Percentiles rank a stretch among this genome's conserved stretches.
phyloP scores from a whole-genome alignment of 1,140 invertebrate species.

The Aphis gossypii region DNA sequence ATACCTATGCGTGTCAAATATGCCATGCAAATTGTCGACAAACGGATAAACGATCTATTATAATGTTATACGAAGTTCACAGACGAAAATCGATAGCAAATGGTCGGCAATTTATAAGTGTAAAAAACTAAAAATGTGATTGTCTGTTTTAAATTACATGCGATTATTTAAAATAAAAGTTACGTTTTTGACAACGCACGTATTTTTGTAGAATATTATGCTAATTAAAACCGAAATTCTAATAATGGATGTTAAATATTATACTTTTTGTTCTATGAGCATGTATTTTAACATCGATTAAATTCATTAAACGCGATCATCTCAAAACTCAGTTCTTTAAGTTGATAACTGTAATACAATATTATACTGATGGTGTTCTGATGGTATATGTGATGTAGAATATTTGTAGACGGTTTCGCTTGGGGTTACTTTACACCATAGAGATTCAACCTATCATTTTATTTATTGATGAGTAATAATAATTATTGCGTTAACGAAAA shows the following conservation, averaged over 20 bases:
- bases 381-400: not conserved
- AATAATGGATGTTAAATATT: too few relatives aligned
- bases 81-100: not conserved
- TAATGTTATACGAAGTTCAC: not conserved
- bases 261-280: too few relatives aligned
- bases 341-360: not conserved
- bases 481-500: conserved; percentile 7
- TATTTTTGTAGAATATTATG: not conserved
- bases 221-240: too few relatives aligned
- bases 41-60: not conserved
- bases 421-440: not conserved
- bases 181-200: not conserved
- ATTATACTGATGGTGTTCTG: not conserved
- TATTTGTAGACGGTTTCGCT: not conserved
- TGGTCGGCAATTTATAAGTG: not conserved
- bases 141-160: not conserved
- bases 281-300: too few relatives aligned
- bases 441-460: not conserved
- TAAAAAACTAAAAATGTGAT: not conserved
- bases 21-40: not conserved
- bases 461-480: conserved; percentile 44
- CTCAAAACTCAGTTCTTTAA: not conserved
- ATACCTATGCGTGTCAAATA: not conserved
- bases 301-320: not conserved
- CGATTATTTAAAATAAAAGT: not conserved